Base-by-base conservation (phyloP, 2,113 vertebrate species). In the Grallaria varia region DNA sequence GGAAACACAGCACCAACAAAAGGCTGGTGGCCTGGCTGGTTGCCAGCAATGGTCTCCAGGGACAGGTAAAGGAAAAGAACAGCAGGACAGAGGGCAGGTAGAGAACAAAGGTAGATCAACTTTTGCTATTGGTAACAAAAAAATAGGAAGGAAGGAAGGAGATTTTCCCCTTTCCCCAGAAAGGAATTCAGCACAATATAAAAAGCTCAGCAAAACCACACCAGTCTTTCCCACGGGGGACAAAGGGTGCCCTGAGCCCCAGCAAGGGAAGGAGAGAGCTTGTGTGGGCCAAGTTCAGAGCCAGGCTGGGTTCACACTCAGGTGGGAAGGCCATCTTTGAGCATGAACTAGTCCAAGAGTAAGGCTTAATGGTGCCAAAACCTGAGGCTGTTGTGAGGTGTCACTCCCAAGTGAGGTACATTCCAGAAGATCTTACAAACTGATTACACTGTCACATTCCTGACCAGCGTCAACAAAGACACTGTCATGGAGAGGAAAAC, bases 81-180 rank as follows among this genome's bases (percentile, higher is more conserved):
- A 93, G 37, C 63, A 77, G 53, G 62, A 53, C 33, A 69, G 7
- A 2, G 12, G 55, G 95, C 92, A 92, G 92, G 84, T 93, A 66
- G 89, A 96, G 82, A 95, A 88, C 92, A 90, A 96, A 92, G 79
- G 69, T 75, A 45, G 55, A 94, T 86, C 89, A 62, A n/a, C 82
- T 87, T 81, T 39, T 56, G 78, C 90, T 71, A 50, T 24, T 50
- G 64, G 62, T 75, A 93, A 91, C 52, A 92, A 92, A 90, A 82
- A 91, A 93, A 33, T 49, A 91, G 93, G 81, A 95, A 96, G 92
- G 81, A 95, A 96, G 92, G 84, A 97, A 97, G 75, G 91, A 77
- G 53, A 79, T 92, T 93, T 97, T 30, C 77, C 91, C 72, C 4
- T 77, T 75, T 71, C 84, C 69, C 58, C 14, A 13, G 73, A 42